phyloP scores from a whole-genome alignment of 2,797 vertebrate genomes.

The Eurystomus glaucurus region DNA sequence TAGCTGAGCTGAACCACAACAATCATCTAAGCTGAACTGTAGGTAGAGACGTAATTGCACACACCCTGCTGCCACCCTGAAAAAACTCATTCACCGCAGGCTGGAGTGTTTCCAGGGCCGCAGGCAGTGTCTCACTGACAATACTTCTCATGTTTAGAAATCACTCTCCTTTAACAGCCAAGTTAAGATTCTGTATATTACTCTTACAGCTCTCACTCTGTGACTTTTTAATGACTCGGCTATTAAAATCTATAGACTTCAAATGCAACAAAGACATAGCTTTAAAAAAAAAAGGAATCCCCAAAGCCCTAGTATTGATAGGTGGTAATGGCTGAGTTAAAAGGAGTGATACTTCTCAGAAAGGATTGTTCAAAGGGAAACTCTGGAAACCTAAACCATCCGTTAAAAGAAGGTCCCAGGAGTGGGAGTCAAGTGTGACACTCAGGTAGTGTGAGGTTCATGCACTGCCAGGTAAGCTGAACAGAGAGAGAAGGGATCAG shows the following conservation, averaged over 20 bases:
- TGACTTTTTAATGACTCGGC: not conserved
- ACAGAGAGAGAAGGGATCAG: not conserved
- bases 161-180: not conserved
- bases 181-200: not conserved
- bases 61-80: not conserved
- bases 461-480: not conserved
- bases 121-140: slow-evolving; percentile 8
- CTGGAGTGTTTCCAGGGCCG: not conserved
- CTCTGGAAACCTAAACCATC: not conserved
- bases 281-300: not conserved
- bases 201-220: not conserved
- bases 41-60: slow-evolving; percentile 13
- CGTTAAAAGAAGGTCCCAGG: not conserved
- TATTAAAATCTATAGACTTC: slow-evolving; percentile 34
- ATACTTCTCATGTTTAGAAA: not conserved
- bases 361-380: not conserved
- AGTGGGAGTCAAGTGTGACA: not conserved
- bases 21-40: not conserved
- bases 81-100: not conserved
- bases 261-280: not conserved
- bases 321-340: not conserved
- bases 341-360: not conserved
- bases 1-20: slow-evolving; percentile 3
- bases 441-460: not conserved
- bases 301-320: not conserved